Evolutionary conservation across 2,113 vertebrate species (phyloP).

Genomic region (Sarotherodon lohbergeri): DNA sequence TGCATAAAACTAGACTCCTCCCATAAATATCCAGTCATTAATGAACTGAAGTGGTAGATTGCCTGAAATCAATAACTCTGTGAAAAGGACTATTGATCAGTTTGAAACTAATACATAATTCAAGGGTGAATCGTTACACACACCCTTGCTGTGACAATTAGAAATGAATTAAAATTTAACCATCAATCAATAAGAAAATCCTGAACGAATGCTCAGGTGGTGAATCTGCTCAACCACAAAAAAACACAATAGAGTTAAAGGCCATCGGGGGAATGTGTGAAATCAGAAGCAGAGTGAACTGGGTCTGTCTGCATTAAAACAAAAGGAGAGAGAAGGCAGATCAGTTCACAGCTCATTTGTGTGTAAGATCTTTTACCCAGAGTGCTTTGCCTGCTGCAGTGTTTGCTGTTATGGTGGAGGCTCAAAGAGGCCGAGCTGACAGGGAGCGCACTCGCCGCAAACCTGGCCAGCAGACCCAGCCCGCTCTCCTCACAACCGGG

Average conservation of each 20-base stretch:
- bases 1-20: background rate
- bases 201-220: background rate
- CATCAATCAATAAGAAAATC: conserved; percentile 31
- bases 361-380: conserved; percentile 73
- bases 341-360: background rate
- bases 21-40: background rate
- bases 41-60: background rate
- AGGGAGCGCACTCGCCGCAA: conserved; percentile 87
- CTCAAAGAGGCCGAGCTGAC: conserved; percentile 76
- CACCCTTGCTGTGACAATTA: conserved; percentile 42
- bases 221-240: conserved; percentile 26
- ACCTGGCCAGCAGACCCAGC: conserved; percentile 88
- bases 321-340: background rate
- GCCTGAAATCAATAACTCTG: conserved; percentile 24
- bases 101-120: conserved; percentile 46
- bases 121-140: conserved; percentile 11
- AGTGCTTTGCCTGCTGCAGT: conserved; percentile 83
- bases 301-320: background rate
- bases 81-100: conserved; percentile 43
- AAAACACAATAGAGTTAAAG: background rate
- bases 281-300: background rate
- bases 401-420: conserved; percentile 84
- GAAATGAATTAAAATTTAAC: conserved; percentile 45
- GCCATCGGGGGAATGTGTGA: background rate
- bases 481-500: conserved; percentile 85